Evolutionary conservation across 2,888 invertebrate species (phyloP), one percentile per base, ranked within the genome.

Genomic region (Cordylochernes scorpioides): DNA sequence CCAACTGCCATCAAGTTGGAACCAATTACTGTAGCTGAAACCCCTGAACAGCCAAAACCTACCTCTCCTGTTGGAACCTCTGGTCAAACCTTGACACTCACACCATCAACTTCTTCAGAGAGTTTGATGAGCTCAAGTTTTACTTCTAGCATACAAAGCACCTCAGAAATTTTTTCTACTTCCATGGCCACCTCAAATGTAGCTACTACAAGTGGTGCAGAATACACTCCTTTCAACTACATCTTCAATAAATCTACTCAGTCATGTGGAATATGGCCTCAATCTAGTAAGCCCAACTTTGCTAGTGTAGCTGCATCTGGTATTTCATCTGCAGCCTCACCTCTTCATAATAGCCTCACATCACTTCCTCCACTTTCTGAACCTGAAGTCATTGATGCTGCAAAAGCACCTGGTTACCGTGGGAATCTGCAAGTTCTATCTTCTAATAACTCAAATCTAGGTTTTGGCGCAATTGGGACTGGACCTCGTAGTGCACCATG

Each of bases 391-490:
- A 77, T 69, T 36, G 80, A 82, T 56, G 73, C 71, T 4, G 68
- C 75, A 25, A 84, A 82, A 55, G 82, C 82, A 34, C 82, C 82
- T 0, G 82, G 82, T 1, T 84, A 82, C 53, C 65, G 80, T 46
- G 75, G 72, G 29, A 68, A 30, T 42, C 41, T 33, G 39, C 43
- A 37, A 24, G 30, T 35, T 27, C 40, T 33, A 26, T 39, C 32
- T 21, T 33, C 41, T 13, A 25, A 35, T 29, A 30, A 39, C 24
- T 36, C 37, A 19, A 36, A 27, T 25, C 24, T 31, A 3, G 35
- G 32, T 17, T 37, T 34, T 17, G 39, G 38, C 14, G 33, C 40
- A 5, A 38, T 41, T 17, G 39, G 40, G 17, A 38, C 35, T 28
- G 41, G 42, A 29, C 41, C 41, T 15, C 41, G 44, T 27, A 44